Conservation (phyloP, 2,888 invertebrate genomes). For the Agonopterix alstromeriana region DNA sequence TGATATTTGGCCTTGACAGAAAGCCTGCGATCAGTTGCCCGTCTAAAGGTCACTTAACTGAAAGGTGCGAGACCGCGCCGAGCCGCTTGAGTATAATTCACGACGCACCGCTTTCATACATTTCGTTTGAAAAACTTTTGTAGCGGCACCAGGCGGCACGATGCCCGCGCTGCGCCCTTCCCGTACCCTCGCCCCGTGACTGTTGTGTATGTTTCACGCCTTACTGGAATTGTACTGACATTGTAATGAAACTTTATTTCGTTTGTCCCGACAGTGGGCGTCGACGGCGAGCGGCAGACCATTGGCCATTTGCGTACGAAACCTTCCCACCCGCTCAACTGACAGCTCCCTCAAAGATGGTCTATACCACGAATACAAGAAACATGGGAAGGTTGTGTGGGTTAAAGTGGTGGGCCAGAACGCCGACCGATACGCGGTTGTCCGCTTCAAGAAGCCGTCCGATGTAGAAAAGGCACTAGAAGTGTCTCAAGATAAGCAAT, state of each 20-base stretch:
- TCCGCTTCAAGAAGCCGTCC: slow-evolving; percentile 96
- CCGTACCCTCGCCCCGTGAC: too few relatives aligned
- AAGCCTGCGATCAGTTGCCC: too few relatives aligned
- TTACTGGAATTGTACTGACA: background rate
- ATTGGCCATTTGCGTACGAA: slow-evolving; percentile 92
- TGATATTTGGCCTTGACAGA: too few relatives aligned
- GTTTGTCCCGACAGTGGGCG: slow-evolving; percentile 56
- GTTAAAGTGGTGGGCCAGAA: slow-evolving; percentile 95
- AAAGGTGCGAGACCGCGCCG: too few relatives aligned
- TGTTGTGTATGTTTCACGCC: too few relatives aligned
- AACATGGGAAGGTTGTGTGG: slow-evolving; percentile 97
- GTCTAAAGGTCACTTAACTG: too few relatives aligned
- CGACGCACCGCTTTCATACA: too few relatives aligned
- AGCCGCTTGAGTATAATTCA: too few relatives aligned
- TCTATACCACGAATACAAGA: slow-evolving; percentile 98
- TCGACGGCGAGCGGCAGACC: slow-evolving; percentile 84
- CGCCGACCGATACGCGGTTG: slow-evolving; percentile 92
- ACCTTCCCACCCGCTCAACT: slow-evolving; percentile 91
- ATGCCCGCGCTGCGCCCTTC: too few relatives aligned
- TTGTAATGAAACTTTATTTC: background rate
- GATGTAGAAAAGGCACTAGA: slow-evolving; percentile 97
- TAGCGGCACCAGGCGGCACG: too few relatives aligned
- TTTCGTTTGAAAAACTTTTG: too few relatives aligned
- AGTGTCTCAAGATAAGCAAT: slow-evolving; percentile 96
- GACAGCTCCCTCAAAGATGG: slow-evolving; percentile 98